Evolutionary conservation across 1,140 invertebrate species (phyloP), one percentile per base, ranked within the genome.

Genomic region (Nephila pilipes): DNA sequence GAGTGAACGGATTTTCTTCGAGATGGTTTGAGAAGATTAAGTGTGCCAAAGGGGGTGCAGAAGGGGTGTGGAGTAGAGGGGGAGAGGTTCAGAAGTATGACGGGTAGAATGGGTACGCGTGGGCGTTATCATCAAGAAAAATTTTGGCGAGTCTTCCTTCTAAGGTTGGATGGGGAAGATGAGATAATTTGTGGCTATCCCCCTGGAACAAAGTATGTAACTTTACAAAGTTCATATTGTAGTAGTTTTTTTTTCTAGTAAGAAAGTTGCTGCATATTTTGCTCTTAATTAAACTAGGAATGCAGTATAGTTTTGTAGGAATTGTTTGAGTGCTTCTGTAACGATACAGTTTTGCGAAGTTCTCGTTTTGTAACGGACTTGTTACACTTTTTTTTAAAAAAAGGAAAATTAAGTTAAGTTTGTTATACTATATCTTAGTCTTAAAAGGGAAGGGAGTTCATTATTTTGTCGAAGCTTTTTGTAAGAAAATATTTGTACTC

Each of bases 11-110:
- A 87, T 87, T 87, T 85, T 87, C 85, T 65, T 65, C 32, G 85
- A 65, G 85, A 87, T 87, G 85, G 85, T 87, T 87, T 87, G 32
- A 54, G 60, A 55, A 87, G 85, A 87, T 87, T 87, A 87, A 87
- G 85, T 65, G 32, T 75, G 14, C 25, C 10, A 16, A 18, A 36
- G 29, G 69, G 32, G 14, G 32, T 4, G 29, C 14, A 75, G 32
- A 36, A 20, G 29, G 69, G 69, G 32, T 29, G 69, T 2, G 18
- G 8, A 14, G 69, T 14, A 18, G 29, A 75, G 29, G 16, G 22
- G 4, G 57, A 2, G 3, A 10, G 46, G 46, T 1, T 1, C 46
- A 46, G 46, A 46, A 46, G 12, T 46, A 46, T 46, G 46, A 46
- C 46, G 46, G 12, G 46, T 46, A 46, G 58, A 60, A 60, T 18